Conservation (phyloP, 2,888 invertebrate species). For the Drosophila eohydei region DNA sequence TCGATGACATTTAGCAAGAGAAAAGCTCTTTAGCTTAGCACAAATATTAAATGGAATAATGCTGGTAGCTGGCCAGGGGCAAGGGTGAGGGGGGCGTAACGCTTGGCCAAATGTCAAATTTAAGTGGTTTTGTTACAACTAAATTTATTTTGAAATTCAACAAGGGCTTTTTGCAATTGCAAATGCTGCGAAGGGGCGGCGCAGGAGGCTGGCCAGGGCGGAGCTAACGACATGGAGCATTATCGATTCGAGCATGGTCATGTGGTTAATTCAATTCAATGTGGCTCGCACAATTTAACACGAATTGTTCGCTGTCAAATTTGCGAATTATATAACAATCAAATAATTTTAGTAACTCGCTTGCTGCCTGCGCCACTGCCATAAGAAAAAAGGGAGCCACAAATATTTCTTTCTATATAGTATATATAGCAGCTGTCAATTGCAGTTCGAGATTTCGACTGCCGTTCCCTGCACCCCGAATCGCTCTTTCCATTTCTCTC, state of each 20-base stretch:
- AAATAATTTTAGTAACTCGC: conserved; percentile 28
- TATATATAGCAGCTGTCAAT: conserved; percentile 42
- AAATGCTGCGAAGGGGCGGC: background rate
- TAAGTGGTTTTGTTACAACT: conserved; percentile 9
- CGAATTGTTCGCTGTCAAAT: conserved; percentile 49
- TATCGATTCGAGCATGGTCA: conserved; percentile 51
- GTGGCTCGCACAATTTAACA: conserved; percentile 47
- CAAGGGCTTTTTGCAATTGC: background rate
- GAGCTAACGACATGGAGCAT: conserved; percentile 8
- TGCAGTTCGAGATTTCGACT: conserved; percentile 36
- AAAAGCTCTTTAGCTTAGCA: conserved; percentile 12
- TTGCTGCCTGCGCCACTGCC: background rate
- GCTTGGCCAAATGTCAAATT: conserved; percentile 9
- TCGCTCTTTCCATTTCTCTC: background rate
- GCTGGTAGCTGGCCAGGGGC: background rate
- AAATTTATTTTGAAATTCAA: conserved; percentile 10
- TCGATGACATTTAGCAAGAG: conserved; percentile 3
- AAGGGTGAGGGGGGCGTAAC: background rate
- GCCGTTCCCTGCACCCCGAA: background rate
- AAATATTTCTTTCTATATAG: background rate
- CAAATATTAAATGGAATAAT: conserved; percentile 6
- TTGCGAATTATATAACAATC: conserved; percentile 46
- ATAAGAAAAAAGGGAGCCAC: background rate
- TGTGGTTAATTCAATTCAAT: conserved; percentile 53
- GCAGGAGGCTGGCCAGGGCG: background rate